Base-by-base conservation (phyloP, 92 coral and sea anemone genomes). In the Phenganax marumi region DNA sequence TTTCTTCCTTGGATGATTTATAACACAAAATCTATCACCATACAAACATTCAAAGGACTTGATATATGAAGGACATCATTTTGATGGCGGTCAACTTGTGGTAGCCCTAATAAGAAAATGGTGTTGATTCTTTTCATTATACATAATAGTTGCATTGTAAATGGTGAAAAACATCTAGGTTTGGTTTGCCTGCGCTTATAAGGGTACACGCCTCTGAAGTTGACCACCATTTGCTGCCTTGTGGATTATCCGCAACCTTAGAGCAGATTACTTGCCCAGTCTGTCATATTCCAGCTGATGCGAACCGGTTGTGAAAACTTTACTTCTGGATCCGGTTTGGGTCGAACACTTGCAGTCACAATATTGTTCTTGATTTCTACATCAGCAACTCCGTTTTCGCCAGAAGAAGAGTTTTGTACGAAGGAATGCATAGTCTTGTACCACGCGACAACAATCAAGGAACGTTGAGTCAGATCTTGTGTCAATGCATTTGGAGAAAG, bases 331-430 rank as follows among this genome's bases (percentile, higher is more conserved):
- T 62, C 68, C 8, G 43, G 43, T 33, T 2, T 33, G 43, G 83
- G 83, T 19, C 60, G 46, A 60, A 78, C 83, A 66, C 83, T 78
- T 21, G 73, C 83, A 24, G 72, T 60, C 7, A 78, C 63, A 11
- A 78, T 78, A 2, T 49, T 50, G 33, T 46, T 62, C 9, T 61
- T 60, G 3, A 78, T 61, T 7, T 12, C 17, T 39, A 14, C 22
- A 52, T 47, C 13, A n/a, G 50, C 14, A 12, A 33, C 11, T 8
- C 12, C 39, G 39, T 60, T 26, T 33, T 33, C 5, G 43, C 5
- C 43, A 33, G 43, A 5, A 33, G 43, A 33, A 33, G 43, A 33
- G 43, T 33, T 33, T 22, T 11, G 22, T 23, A 78, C 24, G 50
- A 78, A 19, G 21, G 73, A 61, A 51, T 78, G 73, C 48, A 78